Conservation (phyloP, 1,140 invertebrate genomes). For the Adelges cooleyi region DNA sequence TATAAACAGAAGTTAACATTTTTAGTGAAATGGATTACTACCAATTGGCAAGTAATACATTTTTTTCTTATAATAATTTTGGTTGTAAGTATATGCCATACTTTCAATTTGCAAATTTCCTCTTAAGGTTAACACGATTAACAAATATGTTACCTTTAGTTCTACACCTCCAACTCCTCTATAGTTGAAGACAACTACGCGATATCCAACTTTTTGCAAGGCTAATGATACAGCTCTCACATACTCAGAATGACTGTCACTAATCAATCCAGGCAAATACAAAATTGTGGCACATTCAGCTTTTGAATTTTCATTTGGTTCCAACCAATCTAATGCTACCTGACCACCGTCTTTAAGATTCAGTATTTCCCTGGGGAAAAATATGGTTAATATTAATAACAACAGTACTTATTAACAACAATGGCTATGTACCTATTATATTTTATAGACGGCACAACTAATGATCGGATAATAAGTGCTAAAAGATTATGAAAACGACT, state of each 20-base stretch:
- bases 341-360: constrained; percentile 69
- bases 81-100: too few relatives aligned
- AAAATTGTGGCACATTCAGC: constrained; percentile 50
- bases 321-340: constrained; percentile 67
- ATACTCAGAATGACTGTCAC: constrained; percentile 67
- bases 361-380: constrained; percentile 57
- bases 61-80: too few relatives aligned
- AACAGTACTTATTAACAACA: neutral
- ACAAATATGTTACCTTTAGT: constrained; percentile 50
- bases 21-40: too few relatives aligned
- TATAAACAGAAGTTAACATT: neutral
- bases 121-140: too few relatives aligned
- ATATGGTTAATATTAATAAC: too few relatives aligned
- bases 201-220: constrained; percentile 51
- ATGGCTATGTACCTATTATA: constrained; percentile 46
- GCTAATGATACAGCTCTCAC: constrained; percentile 62
- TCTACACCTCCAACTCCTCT: constrained; percentile 62
- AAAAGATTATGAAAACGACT: constrained; percentile 67
- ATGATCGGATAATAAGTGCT: constrained; percentile 54
- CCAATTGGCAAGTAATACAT: too few relatives aligned
- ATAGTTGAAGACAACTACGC: constrained; percentile 68
- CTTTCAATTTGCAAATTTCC: too few relatives aligned
- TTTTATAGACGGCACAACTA: constrained; percentile 43
- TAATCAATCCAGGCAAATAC: constrained; percentile 57
- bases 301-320: constrained; percentile 41